Conservation (phyloP, 2,113 vertebrate genomes). For the Phyllostomus discolor region DNA sequence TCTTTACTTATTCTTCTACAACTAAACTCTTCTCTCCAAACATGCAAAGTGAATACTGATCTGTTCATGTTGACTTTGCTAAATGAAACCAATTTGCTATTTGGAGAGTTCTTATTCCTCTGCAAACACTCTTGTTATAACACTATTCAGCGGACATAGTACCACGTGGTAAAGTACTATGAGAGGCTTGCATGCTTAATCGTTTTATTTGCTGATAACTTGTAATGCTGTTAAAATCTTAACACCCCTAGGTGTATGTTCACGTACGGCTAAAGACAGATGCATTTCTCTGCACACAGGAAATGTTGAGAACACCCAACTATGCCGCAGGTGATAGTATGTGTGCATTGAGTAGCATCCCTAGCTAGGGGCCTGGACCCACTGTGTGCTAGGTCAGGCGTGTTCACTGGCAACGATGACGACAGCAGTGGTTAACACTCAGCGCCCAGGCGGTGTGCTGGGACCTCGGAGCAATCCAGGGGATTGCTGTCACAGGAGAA, state of each 20-base stretch:
- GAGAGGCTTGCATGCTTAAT: not conserved
- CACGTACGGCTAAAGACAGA: not conserved
- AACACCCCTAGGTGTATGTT: not conserved
- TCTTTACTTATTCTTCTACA: not conserved
- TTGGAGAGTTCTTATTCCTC: not conserved
- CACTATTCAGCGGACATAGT: not conserved
- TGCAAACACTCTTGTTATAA: not conserved
- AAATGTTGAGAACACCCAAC: not conserved
- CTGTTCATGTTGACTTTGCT: conserved; percentile 21
- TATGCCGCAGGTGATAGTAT: not conserved
- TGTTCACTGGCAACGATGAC: not conserved
- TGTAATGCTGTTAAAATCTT: not conserved
- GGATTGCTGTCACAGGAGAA: not conserved
- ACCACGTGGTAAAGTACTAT: not conserved
- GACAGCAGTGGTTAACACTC: not conserved
- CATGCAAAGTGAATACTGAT: not conserved
- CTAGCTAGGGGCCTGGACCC: not conserved
- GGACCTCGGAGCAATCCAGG: not conserved
- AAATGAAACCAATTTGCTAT: not conserved
- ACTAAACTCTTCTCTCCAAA: not conserved
- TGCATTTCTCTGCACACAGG: not conserved
- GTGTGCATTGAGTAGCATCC: not conserved
- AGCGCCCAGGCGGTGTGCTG: not conserved
- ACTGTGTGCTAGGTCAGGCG: not conserved
- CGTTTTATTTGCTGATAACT: not conserved